Conservation (phyloP, 2,797 vertebrate species). For the Eulemur albifrons region DNA sequence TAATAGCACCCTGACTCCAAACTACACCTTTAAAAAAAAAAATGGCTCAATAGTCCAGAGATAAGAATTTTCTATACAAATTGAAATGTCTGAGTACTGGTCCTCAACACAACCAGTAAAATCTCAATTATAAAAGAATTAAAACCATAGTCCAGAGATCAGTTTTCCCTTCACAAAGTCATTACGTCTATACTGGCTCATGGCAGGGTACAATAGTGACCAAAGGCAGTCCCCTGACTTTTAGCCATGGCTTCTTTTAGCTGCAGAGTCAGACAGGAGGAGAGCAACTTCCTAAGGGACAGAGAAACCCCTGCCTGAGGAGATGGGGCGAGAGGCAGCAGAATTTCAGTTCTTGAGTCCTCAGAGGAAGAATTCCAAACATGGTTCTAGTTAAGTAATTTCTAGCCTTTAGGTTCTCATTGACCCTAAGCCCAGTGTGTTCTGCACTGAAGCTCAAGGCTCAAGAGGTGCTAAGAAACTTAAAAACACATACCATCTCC, state of each 20-base stretch:
- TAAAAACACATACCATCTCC: not conserved
- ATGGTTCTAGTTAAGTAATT: not conserved
- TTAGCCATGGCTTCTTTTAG: not conserved
- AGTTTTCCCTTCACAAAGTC: not conserved
- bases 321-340: not conserved
- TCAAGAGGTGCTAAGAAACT: not conserved
- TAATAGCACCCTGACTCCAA: not conserved
- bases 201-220: not conserved
- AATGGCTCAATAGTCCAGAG: not conserved
- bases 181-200: not conserved
- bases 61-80: no score
- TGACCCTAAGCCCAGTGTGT: not conserved
- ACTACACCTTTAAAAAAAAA: not conserved
- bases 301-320: not conserved
- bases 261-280: not conserved
- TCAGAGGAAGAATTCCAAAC: not conserved
- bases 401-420: not conserved
- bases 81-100: no score
- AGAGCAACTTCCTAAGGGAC: not conserved
- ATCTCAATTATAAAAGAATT: no score
- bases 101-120: no score
- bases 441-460: not conserved
- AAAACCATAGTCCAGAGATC: not conserved
- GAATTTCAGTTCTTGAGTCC: not conserved
- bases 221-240: not conserved